Evolutionary conservation across 37 sponge, comb jelly and placozoan species (phyloP), one percentile per base, ranked within the genome.

Genomic region (Tethya wilhelma): DNA sequence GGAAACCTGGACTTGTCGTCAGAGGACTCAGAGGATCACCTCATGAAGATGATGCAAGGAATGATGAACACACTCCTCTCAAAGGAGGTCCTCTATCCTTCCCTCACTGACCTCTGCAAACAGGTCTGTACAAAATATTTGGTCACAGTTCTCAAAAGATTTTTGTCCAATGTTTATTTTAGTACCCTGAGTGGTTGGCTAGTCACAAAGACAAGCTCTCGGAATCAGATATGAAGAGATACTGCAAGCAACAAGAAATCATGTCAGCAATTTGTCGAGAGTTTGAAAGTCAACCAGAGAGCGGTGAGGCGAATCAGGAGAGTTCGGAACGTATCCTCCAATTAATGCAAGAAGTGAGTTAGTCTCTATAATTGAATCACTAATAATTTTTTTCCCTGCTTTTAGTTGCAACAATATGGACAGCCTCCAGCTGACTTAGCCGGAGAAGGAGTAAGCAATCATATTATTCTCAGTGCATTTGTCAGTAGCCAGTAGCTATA

Each of bases 1-100:
- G 74, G 80, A 1, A 45, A 69, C 38, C 42, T 75, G 29, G 67
- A 77, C n/a, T 29, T 79, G 30, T 63, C 43, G 39, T 59, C 64
- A 9, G 92, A 83, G 56, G 89, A 81, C 11, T 88, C 70, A 8
- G 94, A 83, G 36, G 89, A 89, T 1, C 81, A 77, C 31, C 64
- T 94, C 71, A 46, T 94, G 72, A 64, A 74, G 55, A 80, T 87
- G 82, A 94, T 94, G 95, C 79, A 94, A 38, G 69, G 77, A 12
- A 94, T 94, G 95, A 94, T 94, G 95, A 56, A 67, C 25, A 82
- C 75, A 5, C 60, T 91, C 3, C 72, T 94, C 67, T 94, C 95
- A 25, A 82, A 78, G 43, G 95, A 94, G 0, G 85, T 94, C 23
- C 91, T 94, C 28, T 90, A 94, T 43, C 95, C 95, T 22, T 79